Percentiles rank a stretch among this genome's conserved stretches.
These are phyloP conservation scores for Argentina silus DNA, from an alignment of 2,797 vertebrate genomes.

Conservation along the genomic window DNA sequence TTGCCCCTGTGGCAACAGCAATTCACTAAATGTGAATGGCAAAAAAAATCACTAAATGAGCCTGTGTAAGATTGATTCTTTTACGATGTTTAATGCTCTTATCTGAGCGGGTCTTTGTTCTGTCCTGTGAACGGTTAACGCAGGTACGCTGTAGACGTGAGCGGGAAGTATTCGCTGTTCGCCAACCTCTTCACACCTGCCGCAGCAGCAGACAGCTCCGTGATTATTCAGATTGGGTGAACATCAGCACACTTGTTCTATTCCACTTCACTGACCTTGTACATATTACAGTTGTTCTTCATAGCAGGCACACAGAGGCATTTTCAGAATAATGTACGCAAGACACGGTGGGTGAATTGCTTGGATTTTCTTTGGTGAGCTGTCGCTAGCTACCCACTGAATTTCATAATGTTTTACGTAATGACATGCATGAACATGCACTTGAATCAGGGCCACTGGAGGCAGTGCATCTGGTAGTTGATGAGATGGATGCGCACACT, in stretches of 20 bases:
- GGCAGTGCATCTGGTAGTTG: conserved; percentile 54
- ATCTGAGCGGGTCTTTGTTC: conserved; percentile 55
- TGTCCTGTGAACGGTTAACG: conserved; percentile 54
- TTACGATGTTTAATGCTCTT: conserved; percentile 55
- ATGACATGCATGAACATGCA: conserved; percentile 51
- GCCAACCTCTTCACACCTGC: conserved; percentile 48
- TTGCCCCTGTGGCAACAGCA: conserved; percentile 47
- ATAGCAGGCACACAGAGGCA: conserved; percentile 11
- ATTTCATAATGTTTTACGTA: conserved; percentile 45
- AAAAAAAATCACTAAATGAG: conserved; percentile 68
- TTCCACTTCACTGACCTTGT: conserved; percentile 57
- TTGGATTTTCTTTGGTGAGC: conserved; percentile 10
- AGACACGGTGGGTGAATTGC: conserved; percentile 32
- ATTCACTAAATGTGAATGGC: no score
- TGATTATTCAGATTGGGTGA: conserved; percentile 66
- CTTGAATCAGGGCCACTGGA: conserved; percentile 47
- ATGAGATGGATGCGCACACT: conserved; percentile 47
- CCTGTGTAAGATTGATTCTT: conserved; percentile 58
- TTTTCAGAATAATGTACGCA: conserved; percentile 39
- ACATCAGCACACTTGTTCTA: conserved; percentile 47
- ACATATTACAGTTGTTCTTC: no score
- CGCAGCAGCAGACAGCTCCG: conserved; percentile 3
- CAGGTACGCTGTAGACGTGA: conserved; percentile 37
- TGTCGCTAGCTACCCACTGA: not conserved
- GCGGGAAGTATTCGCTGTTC: conserved; percentile 44